Conservation (phyloP, 2,888 invertebrate species). For the Corbicula japonica region DNA sequence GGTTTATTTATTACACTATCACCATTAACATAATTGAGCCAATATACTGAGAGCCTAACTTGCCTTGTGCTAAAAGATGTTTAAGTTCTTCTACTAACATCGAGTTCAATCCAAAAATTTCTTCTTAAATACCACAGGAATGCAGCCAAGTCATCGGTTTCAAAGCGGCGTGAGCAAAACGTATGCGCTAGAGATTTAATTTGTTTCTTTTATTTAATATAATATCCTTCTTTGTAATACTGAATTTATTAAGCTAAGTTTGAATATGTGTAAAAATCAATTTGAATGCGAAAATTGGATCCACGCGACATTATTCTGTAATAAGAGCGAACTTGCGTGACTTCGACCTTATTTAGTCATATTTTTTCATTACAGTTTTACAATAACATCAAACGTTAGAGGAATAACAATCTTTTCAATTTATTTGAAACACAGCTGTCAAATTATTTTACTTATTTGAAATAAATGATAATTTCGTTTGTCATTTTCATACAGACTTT, state of each 20-base stretch:
- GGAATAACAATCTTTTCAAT: not conserved
- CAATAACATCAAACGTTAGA: not conserved
- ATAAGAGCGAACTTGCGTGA: not conserved
- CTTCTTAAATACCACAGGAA: no score
- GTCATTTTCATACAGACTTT: not conserved
- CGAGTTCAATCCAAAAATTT: no score
- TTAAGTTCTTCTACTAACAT: no score
- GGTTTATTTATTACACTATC: no score
- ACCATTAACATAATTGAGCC: no score
- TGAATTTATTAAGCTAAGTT: not conserved
- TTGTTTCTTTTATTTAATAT: no score
- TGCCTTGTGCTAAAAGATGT: no score
- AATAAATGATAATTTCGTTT: slow-evolving; percentile 28
- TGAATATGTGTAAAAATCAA: not conserved
- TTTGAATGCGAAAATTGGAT: not conserved
- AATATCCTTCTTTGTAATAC: no score
- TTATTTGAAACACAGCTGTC: slow-evolving; percentile 11
- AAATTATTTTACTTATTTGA: slow-evolving; percentile 16
- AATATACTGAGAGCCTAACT: no score
- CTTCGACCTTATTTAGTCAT: not conserved
- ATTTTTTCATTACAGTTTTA: not conserved
- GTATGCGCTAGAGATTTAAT: no score
- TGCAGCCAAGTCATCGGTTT: no score
- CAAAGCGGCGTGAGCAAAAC: no score
- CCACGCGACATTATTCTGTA: slow-evolving; percentile 5